phyloP scores from a whole-genome alignment of 23 tunicate genomes.

The Diplosoma virens region DNA sequence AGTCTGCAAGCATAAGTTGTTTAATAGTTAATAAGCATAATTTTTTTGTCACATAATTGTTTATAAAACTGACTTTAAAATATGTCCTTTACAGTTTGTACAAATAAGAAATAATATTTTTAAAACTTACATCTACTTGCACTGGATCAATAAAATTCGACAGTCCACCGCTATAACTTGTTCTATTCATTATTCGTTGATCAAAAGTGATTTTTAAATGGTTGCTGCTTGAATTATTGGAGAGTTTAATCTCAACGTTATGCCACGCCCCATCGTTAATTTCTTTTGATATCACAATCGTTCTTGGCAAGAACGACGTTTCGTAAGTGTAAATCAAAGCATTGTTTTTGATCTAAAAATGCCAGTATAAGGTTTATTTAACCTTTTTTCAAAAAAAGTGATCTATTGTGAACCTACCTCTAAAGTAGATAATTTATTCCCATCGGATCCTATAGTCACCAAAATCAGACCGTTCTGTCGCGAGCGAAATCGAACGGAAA shows the following conservation, averaged over 20 bases:
- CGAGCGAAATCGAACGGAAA: too few species aligned
- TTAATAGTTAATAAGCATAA: too few species aligned
- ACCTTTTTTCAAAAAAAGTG: too few species aligned
- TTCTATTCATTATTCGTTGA: neutral
- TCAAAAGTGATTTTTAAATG: neutral
- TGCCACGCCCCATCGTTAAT: constrained; percentile 38
- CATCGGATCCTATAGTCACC: too few species aligned
- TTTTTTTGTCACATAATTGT: too few species aligned
- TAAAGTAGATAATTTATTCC: too few species aligned
- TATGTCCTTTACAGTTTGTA: too few species aligned
- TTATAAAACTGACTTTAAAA: too few species aligned
- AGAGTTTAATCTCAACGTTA: constrained; percentile 5
- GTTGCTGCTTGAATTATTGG: neutral
- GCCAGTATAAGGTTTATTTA: too few species aligned
- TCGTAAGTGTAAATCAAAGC: constrained; percentile 17
- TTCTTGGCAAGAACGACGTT: neutral
- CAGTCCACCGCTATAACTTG: constrained; percentile 10
- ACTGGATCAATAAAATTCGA: constrained; percentile 35
- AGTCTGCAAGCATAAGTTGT: constrained; percentile 42
- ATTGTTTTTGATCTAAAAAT: constrained; percentile 22
- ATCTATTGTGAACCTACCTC: too few species aligned
- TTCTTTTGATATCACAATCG: neutral
- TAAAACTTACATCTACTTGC: constrained; percentile 48
- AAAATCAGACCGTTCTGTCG: too few species aligned
- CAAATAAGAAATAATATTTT: too few species aligned